Evolutionary conservation across 2,113 vertebrate genomes (phyloP).

Genomic region (Seriola rivoliana): DNA sequence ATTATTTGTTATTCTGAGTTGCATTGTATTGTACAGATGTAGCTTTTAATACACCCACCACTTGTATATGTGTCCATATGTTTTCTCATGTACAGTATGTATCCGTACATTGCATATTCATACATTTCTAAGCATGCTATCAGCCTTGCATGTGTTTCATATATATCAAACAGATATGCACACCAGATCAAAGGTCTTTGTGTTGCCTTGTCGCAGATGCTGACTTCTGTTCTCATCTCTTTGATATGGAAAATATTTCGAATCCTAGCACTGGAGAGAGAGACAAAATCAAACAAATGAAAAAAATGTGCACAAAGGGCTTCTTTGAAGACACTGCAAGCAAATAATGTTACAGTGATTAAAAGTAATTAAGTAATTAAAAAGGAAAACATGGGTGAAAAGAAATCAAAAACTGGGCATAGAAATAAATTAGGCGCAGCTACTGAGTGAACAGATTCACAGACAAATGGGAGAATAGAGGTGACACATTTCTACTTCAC

Average conservation of each 20-base stretch:
- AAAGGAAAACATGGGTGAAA: not conserved
- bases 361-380: not conserved
- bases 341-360: not conserved
- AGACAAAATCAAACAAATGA: not conserved
- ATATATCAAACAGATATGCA: not conserved
- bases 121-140: not conserved
- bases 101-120: not conserved
- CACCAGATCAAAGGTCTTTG: constrained; percentile 23
- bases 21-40: not conserved
- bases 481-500: constrained; percentile 10
- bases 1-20: not conserved
- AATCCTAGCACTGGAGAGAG: not conserved
- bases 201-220: not conserved
- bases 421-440: constrained; percentile 1
- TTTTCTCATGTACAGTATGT: not conserved
- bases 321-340: not conserved
- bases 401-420: not conserved
- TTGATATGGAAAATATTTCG: constrained; percentile 33
- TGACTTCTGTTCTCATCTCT: constrained; percentile 7
- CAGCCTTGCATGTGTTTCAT: not conserved
- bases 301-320: not conserved
- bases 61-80: not conserved
- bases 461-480: not conserved
- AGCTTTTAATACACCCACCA: not conserved
- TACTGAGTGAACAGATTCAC: not conserved